These are phyloP conservation scores for Rhyacophila brunnea DNA, from an alignment of 1,140 invertebrate genomes.

Conservation along the genomic window DNA sequence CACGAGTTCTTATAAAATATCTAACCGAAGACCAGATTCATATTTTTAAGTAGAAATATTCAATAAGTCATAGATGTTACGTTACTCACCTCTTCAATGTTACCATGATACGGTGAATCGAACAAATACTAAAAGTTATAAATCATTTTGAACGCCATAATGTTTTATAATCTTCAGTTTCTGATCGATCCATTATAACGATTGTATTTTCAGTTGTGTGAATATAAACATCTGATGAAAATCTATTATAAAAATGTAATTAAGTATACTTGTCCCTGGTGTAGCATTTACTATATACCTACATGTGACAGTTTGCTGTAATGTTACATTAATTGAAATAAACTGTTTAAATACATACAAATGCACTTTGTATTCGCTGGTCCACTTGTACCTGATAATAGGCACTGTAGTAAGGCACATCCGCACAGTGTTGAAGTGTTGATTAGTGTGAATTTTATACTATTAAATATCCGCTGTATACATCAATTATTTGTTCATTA, in stretches of 20 bases:
- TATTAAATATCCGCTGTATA: no score
- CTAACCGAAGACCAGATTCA: conserved; percentile 9
- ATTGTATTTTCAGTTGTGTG: conserved; percentile 13
- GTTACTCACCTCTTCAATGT: conserved; percentile 31
- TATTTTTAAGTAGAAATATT: conserved; percentile 26
- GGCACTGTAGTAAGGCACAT: conserved; percentile 32
- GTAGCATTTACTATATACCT: conserved; percentile 30
- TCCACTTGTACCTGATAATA: conserved; percentile 23
- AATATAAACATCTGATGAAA: conserved; percentile 19
- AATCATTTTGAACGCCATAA: no score
- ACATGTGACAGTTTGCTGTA: conserved; percentile 33
- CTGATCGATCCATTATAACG: no score
- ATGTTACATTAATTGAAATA: conserved; percentile 35
- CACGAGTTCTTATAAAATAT: background rate
- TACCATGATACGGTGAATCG: conserved; percentile 20
- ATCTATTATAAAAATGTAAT: conserved; percentile 22
- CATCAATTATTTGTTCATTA: no score
- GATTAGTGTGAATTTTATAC: conserved; percentile 7
- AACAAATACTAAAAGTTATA: no score
- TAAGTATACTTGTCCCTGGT: conserved; percentile 23
- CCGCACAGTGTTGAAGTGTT: conserved; percentile 30
- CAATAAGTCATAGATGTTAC: conserved; percentile 21
- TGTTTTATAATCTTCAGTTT: background rate
- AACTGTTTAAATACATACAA: conserved; percentile 33
- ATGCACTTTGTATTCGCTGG: conserved; percentile 30